phyloP scores from a whole-genome alignment of 2,888 invertebrate genomes.

The Scaeva pyrastri region DNA sequence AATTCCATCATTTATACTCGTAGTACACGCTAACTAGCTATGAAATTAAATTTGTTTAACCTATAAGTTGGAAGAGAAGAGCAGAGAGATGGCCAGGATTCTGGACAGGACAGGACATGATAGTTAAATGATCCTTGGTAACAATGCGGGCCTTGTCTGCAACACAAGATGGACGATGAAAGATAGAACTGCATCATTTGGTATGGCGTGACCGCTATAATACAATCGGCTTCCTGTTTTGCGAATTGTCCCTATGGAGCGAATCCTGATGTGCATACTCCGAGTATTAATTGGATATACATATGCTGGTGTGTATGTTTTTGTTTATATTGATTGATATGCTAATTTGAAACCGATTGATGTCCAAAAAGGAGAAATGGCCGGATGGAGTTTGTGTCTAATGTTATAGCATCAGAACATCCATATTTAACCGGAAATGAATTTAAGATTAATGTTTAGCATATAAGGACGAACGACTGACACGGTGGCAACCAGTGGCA shows the following conservation, averaged over 20 bases:
- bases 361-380: constrained; percentile 1
- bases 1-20: too few species aligned
- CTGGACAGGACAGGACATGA: neutral
- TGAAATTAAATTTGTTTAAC: constrained; percentile 9
- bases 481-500: too few species aligned
- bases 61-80: too few species aligned
- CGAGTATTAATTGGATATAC: too few species aligned
- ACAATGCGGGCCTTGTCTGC: constrained; percentile 26
- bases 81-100: neutral
- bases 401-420: neutral
- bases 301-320: too few species aligned
- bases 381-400: neutral
- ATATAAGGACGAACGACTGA: neutral
- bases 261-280: too few species aligned
- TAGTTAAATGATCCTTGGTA: constrained; percentile 21
- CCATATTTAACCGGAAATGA: constrained; percentile 17
- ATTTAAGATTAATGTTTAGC: constrained; percentile 39
- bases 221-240: constrained; percentile 25
- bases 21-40: too few species aligned
- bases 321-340: neutral
- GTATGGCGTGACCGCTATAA: constrained; percentile 11
- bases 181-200: constrained; percentile 17
- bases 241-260: neutral
- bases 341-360: constrained; percentile 28
- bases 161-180: constrained; percentile 21